phyloP scores from a whole-genome alignment of 2,113 vertebrate species.

The Nymphicus hollandicus region DNA sequence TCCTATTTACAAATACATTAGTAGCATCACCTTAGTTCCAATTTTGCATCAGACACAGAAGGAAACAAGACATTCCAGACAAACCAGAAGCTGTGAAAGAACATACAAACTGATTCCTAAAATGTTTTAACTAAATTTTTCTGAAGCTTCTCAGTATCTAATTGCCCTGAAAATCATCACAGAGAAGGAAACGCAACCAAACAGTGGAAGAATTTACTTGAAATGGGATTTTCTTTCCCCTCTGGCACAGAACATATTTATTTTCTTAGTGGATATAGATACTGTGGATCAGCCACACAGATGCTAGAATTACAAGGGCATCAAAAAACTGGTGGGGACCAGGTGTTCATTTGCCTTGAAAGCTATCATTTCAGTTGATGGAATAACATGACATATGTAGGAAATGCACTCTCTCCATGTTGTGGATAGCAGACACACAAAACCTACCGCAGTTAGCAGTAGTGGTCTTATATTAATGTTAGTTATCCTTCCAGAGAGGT shows the following conservation, averaged over 20 bases:
- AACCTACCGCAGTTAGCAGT: neutral
- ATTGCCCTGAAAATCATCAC: neutral
- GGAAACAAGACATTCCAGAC: neutral
- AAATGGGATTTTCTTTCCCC: neutral
- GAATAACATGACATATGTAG: neutral
- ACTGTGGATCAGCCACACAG: neutral
- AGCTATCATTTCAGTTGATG: neutral
- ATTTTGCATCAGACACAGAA: neutral
- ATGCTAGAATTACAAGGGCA: neutral
- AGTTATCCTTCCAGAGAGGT: neutral
- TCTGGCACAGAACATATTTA: neutral
- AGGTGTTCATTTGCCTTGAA: neutral
- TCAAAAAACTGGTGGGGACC: neutral
- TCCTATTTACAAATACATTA: neutral
- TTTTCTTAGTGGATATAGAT: neutral
- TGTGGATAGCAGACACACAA: neutral
- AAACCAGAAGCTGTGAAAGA: neutral
- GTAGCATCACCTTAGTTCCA: neutral
- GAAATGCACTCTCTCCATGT: neutral
- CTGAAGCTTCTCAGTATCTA: neutral
- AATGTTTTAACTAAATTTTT: neutral
- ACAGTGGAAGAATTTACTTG: neutral
- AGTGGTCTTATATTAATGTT: neutral
- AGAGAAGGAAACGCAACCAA: neutral
- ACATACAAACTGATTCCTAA: neutral